Base-by-base conservation (phyloP, 1,140 invertebrate species). In the Pseudachorutes palmiensis region DNA sequence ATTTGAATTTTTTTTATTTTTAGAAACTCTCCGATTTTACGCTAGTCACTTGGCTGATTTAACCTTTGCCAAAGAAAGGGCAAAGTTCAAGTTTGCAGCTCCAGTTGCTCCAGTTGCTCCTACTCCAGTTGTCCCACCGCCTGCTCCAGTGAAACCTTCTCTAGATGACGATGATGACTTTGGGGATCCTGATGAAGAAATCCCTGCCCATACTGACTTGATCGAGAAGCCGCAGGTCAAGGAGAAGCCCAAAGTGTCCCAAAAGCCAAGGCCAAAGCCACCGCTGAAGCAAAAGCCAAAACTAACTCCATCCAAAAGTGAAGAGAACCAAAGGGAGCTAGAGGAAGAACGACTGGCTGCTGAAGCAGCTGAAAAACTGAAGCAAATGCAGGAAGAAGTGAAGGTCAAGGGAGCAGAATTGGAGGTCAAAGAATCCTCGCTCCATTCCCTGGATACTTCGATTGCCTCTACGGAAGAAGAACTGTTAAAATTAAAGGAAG, bases 401-500 rank as follows among this genome's bases (percentile, higher is more conserved):
- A 68, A 64, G 48, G 26, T 24, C 0, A 72, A 72, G 63, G 68
- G 45, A 1, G 12, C 60, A 16, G 1, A 26, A 24, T 31, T 68
- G 2, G 67, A 72, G 57, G 16, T 26, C 12, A 64, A 67, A 45
- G 68, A 69, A 62, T 66, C 68, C 30, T 30, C 51, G 0, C 14
- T 69, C 22, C 62, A 65, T 22, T 36, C 58, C 55, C 45, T 69
- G 33, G 81, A 78, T 72, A 9, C 70, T 31, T 77, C 80, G 65
- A 78, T 79, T 62, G 77, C 79, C 22, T 66, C 36, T 30, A 60
- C 82, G 70, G 74, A 79, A 64, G 77, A 76, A 31, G 79, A 83
- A 74, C 74, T 81, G 58, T 75, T 78, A 64, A 70, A 76, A 24
- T 71, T 83, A 16, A 78, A 79, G 70, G 68, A 77, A 29, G 75